A percentile compares a stretch with the other conserved stretches of the same genome.
phyloP scores from a whole-genome alignment of 1,140 invertebrate species.

The Drosophila nigromelanica region DNA sequence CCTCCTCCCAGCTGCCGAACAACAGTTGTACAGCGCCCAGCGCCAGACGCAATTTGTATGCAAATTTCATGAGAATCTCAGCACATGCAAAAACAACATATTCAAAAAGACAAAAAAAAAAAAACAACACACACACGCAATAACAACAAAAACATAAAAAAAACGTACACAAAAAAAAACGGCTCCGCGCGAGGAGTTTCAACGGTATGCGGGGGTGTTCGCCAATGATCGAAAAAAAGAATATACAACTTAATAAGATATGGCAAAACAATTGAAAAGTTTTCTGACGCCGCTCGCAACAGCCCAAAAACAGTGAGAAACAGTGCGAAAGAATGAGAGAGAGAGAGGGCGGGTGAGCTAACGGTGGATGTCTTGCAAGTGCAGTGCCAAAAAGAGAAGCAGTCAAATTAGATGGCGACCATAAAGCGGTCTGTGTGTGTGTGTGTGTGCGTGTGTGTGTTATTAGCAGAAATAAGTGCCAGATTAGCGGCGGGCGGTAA shows the following conservation, averaged over 20 bases:
- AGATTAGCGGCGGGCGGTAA: conserved; percentile 19
- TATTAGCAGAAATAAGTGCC: conserved; percentile 37
- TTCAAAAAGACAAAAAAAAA: conserved; percentile 6
- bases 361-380: conserved; percentile 22
- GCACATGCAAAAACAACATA: conserved; percentile 72
- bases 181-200: conserved; percentile 29
- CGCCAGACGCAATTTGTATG: conserved; percentile 83
- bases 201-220: conserved; percentile 20
- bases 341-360: background rate
- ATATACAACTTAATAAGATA: conserved; percentile 60
- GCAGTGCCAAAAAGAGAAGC: conserved; percentile 4
- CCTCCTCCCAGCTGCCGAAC: conserved; percentile 19
- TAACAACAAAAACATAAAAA: conserved; percentile 39
- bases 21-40: conserved; percentile 51
- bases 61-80: conserved; percentile 83
- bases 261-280: conserved; percentile 51
- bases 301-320: background rate
- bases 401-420: conserved; percentile 9
- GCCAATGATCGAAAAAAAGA: conserved; percentile 30
- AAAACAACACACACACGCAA: conserved; percentile 23
- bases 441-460: conserved; percentile 20
- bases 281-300: conserved; percentile 39
- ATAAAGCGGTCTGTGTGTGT: too few species aligned
- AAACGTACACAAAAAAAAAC: conserved; percentile 49
- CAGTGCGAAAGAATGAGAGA: background rate